Base-by-base conservation (phyloP, 2,888 invertebrate species). In the Polydrusus tereticollis region DNA sequence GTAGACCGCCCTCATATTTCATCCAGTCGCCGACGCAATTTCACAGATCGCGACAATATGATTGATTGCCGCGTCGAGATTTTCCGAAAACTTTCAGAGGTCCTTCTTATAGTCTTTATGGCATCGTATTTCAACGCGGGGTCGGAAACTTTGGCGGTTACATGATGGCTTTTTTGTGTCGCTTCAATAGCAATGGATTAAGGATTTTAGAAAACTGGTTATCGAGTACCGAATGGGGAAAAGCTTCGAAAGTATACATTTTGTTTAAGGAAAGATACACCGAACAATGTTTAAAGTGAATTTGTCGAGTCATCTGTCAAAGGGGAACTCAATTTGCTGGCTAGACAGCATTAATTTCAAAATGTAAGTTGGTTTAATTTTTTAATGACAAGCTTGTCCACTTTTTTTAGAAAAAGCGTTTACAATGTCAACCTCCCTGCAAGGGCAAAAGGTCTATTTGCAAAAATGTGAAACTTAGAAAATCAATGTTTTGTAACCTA, bases 91-190 rank as follows among this genome's bases (percentile, higher is more conserved):
- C 63, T 69, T 66, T 71, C 62, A 8, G 33, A 23, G 60, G 50
- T 33, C 65, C 52, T 71, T 71, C 71, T 58, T 65, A 60, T 47
- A 47, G 57, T 65, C 59, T 71, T 71, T 71, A 52, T 55, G 26
- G 65, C 65, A 38, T 55, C 57, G 65, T 65, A 65, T 65, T 65
- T 65, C 57, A 55, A 23, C 60, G 26, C 62, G 23, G 33, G 29
- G 62, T 18, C n/a, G 45, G 47, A 47, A 65, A 58, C 26, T 70
- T 64, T 59, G 63, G 33, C 50, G 70, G 58, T 38, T 57, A 58
- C 64, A 65, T 66, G 71, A 71, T 71, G 66, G 65, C 66, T 65
- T 71, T 71, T 71, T 66, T 71, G 71, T 71, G 71, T 71, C 66
- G 71, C 57, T 26, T 41, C 55, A 65, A 55, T 65, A 16, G 60